These are phyloP conservation scores for Xestia sexstrigata DNA, from an alignment of 2,888 invertebrate genomes.

Conservation along the genomic window DNA sequence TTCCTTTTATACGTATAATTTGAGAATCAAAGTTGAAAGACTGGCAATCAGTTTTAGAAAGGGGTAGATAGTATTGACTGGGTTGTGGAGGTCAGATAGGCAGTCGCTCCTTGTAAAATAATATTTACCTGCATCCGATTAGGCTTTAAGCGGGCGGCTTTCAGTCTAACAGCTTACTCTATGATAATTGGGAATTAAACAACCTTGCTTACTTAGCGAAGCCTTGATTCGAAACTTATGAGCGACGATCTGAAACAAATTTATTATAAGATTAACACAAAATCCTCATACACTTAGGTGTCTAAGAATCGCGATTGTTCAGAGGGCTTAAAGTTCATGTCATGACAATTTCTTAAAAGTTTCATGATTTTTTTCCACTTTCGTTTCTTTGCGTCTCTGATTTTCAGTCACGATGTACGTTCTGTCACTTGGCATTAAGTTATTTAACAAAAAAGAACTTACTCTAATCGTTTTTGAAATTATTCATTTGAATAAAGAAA, in stretches of 20 bases:
- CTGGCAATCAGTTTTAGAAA: not conserved
- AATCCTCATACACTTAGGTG: not conserved
- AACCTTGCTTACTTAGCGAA: not conserved
- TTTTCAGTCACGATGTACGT: not conserved
- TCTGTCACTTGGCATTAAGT: not conserved
- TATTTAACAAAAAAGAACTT: not conserved
- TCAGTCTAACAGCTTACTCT: not conserved
- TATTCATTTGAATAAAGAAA: not conserved
- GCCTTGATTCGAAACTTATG: not conserved
- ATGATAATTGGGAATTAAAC: not conserved
- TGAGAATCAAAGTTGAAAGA: slow-evolving; percentile 6
- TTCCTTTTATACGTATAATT: slow-evolving; percentile 66
- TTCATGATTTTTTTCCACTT: not conserved
- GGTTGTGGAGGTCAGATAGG: not conserved
- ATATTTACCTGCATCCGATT: not conserved
- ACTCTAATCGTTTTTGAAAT: not conserved
- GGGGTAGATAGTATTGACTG: not conserved
- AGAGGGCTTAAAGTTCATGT: not conserved
- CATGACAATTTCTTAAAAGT: not conserved
- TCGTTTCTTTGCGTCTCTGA: not conserved
- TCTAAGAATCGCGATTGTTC: not conserved
- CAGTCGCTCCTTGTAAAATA: not conserved
- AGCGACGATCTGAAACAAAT: not conserved
- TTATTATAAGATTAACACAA: not conserved
- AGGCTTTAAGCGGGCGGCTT: not conserved